These are phyloP conservation scores for Takifugu ocellatus DNA, from an alignment of 2,797 vertebrate genomes.

Conservation along the genomic window DNA sequence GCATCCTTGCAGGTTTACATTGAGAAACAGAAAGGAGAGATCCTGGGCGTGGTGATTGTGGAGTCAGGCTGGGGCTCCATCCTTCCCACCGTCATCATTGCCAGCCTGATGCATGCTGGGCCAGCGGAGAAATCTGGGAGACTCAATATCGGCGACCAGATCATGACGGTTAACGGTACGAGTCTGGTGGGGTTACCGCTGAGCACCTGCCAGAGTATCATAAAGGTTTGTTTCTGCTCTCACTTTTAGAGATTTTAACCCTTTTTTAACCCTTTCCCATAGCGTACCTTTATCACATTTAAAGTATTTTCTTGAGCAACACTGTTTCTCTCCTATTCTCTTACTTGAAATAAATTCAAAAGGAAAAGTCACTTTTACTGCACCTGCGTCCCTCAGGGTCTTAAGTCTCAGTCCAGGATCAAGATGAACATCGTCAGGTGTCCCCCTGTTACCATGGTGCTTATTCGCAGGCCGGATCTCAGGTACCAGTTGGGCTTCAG, in stretches of 20 bases:
- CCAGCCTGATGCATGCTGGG: slow-evolving; percentile 94
- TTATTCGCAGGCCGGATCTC: slow-evolving; percentile 93
- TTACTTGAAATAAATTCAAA: not conserved
- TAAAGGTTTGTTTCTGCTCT: slow-evolving; percentile 80
- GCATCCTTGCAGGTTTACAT: slow-evolving; percentile 84
- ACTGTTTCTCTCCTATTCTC: not conserved
- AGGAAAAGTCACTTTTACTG: not conserved
- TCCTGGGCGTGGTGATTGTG: slow-evolving; percentile 92
- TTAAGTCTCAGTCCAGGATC: slow-evolving; percentile 91
- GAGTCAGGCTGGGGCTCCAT: slow-evolving; percentile 98
- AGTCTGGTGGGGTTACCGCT: slow-evolving; percentile 95
- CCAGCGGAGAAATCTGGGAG: slow-evolving; percentile 91
- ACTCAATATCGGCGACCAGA: slow-evolving; percentile 95
- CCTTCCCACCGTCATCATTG: slow-evolving; percentile 95
- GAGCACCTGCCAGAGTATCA: slow-evolving; percentile 96
- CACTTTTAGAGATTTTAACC: not conserved
- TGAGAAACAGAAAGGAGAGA: slow-evolving; percentile 97
- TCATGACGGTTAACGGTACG: slow-evolving; percentile 96
- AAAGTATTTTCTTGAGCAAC: too few species aligned
- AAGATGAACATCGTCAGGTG: slow-evolving; percentile 96
- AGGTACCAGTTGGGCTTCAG: slow-evolving; percentile 96
- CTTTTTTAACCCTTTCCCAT: not conserved
- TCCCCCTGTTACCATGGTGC: slow-evolving; percentile 92
- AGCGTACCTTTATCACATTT: too few species aligned
- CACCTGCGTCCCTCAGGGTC: slow-evolving; percentile 74